Percentiles rank a stretch among this genome's conserved stretches.
These are phyloP conservation scores for Tachyglossus aculeatus DNA, from an alignment of 2,797 vertebrate species.

Conservation along the genomic window DNA sequence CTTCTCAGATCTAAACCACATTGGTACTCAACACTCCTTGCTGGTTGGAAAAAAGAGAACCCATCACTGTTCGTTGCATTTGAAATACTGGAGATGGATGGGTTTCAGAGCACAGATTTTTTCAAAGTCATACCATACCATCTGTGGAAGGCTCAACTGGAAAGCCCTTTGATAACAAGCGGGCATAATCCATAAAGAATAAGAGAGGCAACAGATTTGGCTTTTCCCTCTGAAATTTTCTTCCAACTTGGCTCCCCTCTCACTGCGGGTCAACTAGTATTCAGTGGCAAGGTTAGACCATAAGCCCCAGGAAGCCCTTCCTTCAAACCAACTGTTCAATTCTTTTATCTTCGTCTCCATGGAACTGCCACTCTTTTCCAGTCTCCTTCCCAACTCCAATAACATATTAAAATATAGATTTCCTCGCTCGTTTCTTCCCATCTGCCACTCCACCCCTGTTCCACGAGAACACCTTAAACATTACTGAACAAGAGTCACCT, in stretches of 20 bases:
- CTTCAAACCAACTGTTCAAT: no score
- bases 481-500: background rate
- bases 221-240: conserved; percentile 25
- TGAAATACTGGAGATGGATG: background rate
- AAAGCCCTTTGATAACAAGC: conserved; percentile 28
- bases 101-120: conserved; percentile 6
- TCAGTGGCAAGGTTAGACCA: conserved; percentile 6
- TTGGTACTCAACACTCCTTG: no score
- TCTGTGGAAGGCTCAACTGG: conserved; percentile 19
- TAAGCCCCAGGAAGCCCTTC: background rate
- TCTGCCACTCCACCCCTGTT: background rate
- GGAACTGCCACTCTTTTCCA: no score
- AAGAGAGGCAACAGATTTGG: conserved; percentile 5
- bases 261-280: conserved; percentile 20
- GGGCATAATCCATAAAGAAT: fast-evolving
- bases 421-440: background rate
- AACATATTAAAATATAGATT: background rate
- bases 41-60: background rate
- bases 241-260: conserved; percentile 9
- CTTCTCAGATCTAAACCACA: no score
- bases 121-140: conserved; percentile 16
- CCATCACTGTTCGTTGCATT: background rate
- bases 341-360: no score
- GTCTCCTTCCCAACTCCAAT: background rate
- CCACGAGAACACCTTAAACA: background rate